A percentile compares a stretch with the other conserved stretches of the same genome.
These are phyloP conservation scores for Acronicta alni DNA, from an alignment of 2,888 invertebrate genomes.

Conservation along the genomic window DNA sequence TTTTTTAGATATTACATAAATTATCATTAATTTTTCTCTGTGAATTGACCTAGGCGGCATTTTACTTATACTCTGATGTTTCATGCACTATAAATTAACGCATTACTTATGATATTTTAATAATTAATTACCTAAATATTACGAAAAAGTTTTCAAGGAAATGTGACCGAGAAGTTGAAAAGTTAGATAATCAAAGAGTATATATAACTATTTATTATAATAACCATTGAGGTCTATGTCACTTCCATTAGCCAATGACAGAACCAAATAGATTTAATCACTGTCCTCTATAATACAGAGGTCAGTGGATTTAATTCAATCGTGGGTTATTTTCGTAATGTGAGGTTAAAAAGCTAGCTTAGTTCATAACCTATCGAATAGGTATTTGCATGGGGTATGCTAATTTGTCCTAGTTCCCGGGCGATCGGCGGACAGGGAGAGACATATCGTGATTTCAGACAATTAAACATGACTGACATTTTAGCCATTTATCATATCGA, in stretches of 20 bases:
- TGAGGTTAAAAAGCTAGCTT: conserved; percentile 33
- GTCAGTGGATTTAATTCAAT: conserved; percentile 14
- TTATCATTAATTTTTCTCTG: too few species aligned
- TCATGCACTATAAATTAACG: too few species aligned
- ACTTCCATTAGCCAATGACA: conserved; percentile 19
- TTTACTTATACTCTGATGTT: too few species aligned
- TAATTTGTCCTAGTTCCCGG: conserved; percentile 46
- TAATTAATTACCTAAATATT: too few species aligned
- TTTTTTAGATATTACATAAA: too few species aligned
- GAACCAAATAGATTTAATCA: conserved; percentile 1
- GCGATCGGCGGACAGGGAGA: conserved; percentile 18
- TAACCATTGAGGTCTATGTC: background rate
- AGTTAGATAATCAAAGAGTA: too few species aligned
- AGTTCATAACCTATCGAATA: conserved; percentile 26
- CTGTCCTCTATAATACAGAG: too few species aligned
- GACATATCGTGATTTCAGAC: conserved; percentile 55
- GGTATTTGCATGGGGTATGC: conserved; percentile 32
- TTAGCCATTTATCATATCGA: conserved; percentile 41
- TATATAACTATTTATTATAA: too few species aligned
- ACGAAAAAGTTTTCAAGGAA: too few species aligned
- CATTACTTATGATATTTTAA: too few species aligned
- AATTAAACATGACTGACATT: conserved; percentile 60
- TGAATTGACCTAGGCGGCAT: too few species aligned
- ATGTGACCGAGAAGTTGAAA: background rate
- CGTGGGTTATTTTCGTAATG: conserved; percentile 40